Evolutionary conservation across 2,797 vertebrate genomes (phyloP), one percentile per base, ranked within the genome.

Genomic region (Columba guinea): DNA sequence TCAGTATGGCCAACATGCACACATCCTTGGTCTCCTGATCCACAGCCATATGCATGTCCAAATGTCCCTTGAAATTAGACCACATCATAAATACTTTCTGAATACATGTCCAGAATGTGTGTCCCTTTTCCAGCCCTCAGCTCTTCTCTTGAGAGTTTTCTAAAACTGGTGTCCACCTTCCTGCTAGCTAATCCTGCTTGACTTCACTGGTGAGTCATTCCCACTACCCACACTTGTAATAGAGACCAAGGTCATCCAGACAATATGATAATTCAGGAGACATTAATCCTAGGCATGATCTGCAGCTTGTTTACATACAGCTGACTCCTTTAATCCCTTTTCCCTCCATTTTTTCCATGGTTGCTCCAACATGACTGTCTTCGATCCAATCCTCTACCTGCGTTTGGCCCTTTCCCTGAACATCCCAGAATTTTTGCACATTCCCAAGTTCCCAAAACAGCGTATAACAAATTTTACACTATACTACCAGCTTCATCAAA

Each of bases 31-130:
- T 16, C 8, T 69, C 14, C 48, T 65, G 35, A 52, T 37, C 20
- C 35, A 82, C n/a, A 52, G 11, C 10, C 13, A 22, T 0, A 8
- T 13, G 2, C 3, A 1, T 1, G 0, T 27, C 17, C 39, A 23
- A 3, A 44, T 32, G 13, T 44, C 12, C 4, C 4, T 39, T 58
- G 44, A 44, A 78, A 11, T 12, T 0, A 74, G 11, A 64, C 3
- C 19, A 10, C 30, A 27, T 11, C 0, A 0, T 7, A 68, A 44
- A 7, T n/a, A 7, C 4, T 76, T 76, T 67, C 59, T 69, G 49
- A 68, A 69, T 39, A 19, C 12, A 23, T 39, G 21, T 7, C 5
- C 10, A 63, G 32, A 55, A 9, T 53, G 7, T 18, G 5, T 7
- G 8, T 11, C 24, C 8, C 11, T 73, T 80, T 81, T 37, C 18